Percentiles rank a stretch among this genome's conserved stretches.
phyloP scores from a whole-genome alignment of 2,113 vertebrate genomes.

The Syngnathus scovelli region DNA sequence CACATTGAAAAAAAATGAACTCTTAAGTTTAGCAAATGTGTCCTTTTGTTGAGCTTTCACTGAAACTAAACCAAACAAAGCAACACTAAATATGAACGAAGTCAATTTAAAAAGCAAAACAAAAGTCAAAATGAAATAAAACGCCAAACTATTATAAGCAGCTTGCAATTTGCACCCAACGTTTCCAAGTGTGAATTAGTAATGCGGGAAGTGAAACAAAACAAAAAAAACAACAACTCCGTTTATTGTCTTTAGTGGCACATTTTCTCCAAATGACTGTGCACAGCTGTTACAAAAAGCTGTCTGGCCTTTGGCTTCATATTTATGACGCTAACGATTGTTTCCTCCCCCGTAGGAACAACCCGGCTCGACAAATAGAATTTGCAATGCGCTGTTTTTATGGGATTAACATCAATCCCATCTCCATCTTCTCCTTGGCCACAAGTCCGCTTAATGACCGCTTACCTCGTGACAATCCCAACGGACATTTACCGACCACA shows the following conservation, averaged over 20 bases:
- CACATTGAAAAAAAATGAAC: no score
- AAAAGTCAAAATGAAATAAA: no score
- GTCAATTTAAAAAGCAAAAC: no score
- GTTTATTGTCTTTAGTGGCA: not conserved
- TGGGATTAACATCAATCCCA: not conserved
- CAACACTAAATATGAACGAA: no score
- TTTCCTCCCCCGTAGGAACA: not conserved
- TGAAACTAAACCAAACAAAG: no score
- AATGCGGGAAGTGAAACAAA: not conserved
- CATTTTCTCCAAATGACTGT: slow-evolving; percentile 7
- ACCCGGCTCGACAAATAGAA: not conserved
- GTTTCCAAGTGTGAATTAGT: not conserved
- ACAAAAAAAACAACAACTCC: not conserved
- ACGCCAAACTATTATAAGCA: not conserved
- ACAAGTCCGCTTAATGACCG: slow-evolving; percentile 15
- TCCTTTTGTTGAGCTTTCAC: no score
- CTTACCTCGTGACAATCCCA: slow-evolving; percentile 17
- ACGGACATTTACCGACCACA: slow-evolving; percentile 17
- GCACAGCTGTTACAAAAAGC: slow-evolving; percentile 3
- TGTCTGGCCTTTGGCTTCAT: not conserved
- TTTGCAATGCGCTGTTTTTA: not conserved
- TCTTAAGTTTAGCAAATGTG: no score
- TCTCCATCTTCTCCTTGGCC: not conserved
- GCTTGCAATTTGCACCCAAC: not conserved
- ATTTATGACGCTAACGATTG: not conserved